These are phyloP conservation scores for Pammene fasciana DNA, from an alignment of 2,888 invertebrate genomes.

Conservation along the genomic window DNA sequence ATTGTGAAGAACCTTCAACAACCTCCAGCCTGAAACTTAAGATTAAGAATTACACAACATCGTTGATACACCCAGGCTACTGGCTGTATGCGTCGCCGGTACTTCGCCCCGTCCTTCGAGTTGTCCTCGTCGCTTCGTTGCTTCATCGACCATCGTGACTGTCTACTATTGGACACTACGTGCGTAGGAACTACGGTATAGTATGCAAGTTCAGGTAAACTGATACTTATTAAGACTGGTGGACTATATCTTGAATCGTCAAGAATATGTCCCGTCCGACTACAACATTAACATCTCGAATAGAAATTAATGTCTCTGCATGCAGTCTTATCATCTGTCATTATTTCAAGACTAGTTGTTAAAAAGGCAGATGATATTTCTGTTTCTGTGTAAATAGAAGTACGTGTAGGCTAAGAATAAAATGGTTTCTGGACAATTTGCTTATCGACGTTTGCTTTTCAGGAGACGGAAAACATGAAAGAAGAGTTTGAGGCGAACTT, in stretches of 20 bases:
- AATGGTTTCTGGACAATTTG: neutral
- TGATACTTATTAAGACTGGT: neutral
- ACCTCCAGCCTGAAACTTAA: neutral
- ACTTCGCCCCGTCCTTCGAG: no score
- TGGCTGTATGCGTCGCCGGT: no score
- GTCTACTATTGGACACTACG: neutral
- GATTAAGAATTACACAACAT: no score
- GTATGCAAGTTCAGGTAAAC: neutral
- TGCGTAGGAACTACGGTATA: neutral
- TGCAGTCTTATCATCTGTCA: neutral
- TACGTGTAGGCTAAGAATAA: neutral
- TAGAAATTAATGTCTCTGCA: neutral
- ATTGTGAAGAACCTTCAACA: neutral
- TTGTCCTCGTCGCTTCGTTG: neutral
- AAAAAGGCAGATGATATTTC: neutral
- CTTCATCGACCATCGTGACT: neutral
- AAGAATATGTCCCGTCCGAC: no score
- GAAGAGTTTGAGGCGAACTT: conserved; percentile 68
- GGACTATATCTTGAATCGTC: no score
- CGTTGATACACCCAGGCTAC: no score
- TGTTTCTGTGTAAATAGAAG: neutral
- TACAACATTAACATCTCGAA: neutral
- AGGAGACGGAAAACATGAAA: conserved; percentile 72
- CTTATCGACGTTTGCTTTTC: conserved; percentile 47
- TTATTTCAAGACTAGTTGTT: neutral